Conservation (phyloP, 2,797 vertebrate genomes). For the Bradypodion pumilum region DNA sequence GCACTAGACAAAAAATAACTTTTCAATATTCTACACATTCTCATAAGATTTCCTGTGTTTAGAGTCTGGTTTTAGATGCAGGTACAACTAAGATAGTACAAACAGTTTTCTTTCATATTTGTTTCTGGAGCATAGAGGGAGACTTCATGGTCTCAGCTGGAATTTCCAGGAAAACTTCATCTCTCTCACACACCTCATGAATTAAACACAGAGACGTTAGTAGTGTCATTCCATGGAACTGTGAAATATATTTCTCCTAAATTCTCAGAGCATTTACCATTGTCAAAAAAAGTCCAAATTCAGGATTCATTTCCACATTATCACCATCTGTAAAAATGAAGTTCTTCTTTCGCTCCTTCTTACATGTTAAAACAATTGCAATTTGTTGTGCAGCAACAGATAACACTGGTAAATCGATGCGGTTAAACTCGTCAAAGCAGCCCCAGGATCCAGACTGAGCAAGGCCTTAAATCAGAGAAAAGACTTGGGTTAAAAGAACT, state of each 20-base stretch:
- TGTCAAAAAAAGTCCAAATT: conserved; percentile 97
- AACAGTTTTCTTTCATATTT: not conserved
- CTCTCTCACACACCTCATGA: not conserved
- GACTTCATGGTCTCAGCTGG: too few relatives aligned
- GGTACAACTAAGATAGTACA: not conserved
- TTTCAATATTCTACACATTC: too few relatives aligned
- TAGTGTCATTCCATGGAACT: not conserved
- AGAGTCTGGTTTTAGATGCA: not conserved
- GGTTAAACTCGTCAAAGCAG: conserved; percentile 98
- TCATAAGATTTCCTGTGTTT: not conserved
- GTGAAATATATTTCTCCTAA: not conserved
- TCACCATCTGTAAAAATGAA: conserved; percentile 97
- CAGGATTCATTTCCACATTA: conserved; percentile 91
- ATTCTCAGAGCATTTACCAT: conserved; percentile 81
- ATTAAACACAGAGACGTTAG: not conserved
- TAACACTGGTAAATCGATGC: conserved; percentile 93
- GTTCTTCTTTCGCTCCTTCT: conserved; percentile 88
- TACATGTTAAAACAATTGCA: conserved; percentile 91
- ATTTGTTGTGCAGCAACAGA: conserved; percentile 98
- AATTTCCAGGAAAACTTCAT: not conserved
- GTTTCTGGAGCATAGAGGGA: not conserved
- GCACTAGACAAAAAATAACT: too few relatives aligned
- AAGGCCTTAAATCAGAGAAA: conserved; percentile 81
- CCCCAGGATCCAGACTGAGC: conserved; percentile 98
- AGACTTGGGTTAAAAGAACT: not conserved